Conservation (phyloP, 1,140 invertebrate genomes). For the Apis laboriosa region DNA sequence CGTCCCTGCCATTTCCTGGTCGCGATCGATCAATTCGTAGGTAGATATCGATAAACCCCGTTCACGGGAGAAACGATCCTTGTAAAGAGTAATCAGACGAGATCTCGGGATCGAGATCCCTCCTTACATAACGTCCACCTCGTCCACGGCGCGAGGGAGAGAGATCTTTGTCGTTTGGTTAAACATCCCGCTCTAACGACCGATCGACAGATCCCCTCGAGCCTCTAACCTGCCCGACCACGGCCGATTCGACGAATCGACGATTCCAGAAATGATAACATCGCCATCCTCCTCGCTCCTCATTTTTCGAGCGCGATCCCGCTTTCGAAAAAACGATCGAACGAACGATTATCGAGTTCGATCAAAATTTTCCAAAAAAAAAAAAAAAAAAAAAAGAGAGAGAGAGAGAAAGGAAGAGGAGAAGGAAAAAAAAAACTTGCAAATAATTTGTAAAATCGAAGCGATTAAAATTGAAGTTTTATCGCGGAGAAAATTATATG, state of each 20-base stretch:
- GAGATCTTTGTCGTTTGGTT: conserved; percentile 58
- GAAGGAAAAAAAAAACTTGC: too few species aligned
- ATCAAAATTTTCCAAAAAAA: too few species aligned
- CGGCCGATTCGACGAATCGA: conserved; percentile 26
- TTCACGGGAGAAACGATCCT: conserved; percentile 61
- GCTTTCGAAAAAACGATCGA: too few species aligned
- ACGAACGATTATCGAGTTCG: too few species aligned
- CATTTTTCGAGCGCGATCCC: background rate
- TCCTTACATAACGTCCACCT: conserved; percentile 56
- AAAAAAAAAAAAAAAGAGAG: too few species aligned
- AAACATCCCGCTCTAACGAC: conserved; percentile 54
- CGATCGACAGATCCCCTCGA: conserved; percentile 30
- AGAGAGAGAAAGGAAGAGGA: too few species aligned
- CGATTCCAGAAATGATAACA: conserved; percentile 17
- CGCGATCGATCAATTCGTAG: conserved; percentile 46
- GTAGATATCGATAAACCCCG: conserved; percentile 47
- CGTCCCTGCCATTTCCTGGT: conserved; percentile 55
- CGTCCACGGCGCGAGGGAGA: conserved; percentile 3
- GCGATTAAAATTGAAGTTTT: too few species aligned
- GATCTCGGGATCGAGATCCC: conserved; percentile 61
- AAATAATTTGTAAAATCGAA: too few species aligned
- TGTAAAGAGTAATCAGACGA: conserved; percentile 65
- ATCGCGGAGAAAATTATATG: too few species aligned
- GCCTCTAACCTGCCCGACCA: conserved; percentile 6
- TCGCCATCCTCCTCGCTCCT: background rate